These are phyloP conservation scores for Merluccius polli DNA, from an alignment of 2,797 vertebrate species.

Conservation along the genomic window DNA sequence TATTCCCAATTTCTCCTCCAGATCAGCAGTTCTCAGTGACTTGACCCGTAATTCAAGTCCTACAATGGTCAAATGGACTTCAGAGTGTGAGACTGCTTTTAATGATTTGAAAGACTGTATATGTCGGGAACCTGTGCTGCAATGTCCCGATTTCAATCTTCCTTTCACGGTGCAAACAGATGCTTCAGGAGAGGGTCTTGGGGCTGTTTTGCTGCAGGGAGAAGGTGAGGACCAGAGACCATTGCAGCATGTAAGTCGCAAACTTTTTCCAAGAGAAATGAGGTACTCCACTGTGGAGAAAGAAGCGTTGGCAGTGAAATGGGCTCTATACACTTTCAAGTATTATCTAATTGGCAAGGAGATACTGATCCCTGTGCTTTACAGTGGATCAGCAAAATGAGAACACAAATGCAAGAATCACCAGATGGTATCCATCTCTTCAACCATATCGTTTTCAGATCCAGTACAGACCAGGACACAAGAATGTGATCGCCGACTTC, in stretches of 20 bases:
- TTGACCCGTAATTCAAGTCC: slow-evolving; percentile 3
- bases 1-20: not conserved
- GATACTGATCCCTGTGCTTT: too few relatives aligned
- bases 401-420: too few relatives aligned
- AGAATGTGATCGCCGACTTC: too few relatives aligned
- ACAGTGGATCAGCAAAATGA: too few relatives aligned
- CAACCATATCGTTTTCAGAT: too few relatives aligned
- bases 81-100: not conserved
- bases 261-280: slow-evolving; percentile 4
- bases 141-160: slow-evolving; percentile 2
- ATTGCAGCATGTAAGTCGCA: slow-evolving; percentile 1
- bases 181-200: slow-evolving; percentile 6
- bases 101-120: slow-evolving; percentile 1
- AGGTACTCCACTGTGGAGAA: slow-evolving; percentile 3
- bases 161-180: slow-evolving; percentile 10
- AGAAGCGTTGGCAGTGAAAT: slow-evolving; percentile 3
- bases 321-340: slow-evolving; percentile 6
- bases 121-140: not conserved
- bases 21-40: not conserved
- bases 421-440: too few relatives aligned
- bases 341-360: slow-evolving; percentile 14
- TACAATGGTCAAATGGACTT: slow-evolving; percentile 3
- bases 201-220: slow-evolving; percentile 7
- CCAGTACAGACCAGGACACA: too few relatives aligned
- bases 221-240: not conserved